phyloP scores from a whole-genome alignment of 2,113 vertebrate species.

The Psephotus haematonotus region DNA sequence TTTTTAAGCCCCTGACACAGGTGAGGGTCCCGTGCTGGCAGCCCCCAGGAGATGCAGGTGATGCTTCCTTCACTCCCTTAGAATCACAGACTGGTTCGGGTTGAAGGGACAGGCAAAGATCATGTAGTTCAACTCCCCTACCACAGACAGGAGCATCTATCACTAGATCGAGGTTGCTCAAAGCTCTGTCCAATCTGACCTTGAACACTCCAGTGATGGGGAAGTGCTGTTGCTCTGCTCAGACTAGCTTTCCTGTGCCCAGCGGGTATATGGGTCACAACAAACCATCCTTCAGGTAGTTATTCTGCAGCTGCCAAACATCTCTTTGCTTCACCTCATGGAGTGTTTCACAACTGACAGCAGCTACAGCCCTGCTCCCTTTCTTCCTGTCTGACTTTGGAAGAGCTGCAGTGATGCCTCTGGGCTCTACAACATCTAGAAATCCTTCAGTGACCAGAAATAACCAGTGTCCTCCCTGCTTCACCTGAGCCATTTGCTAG shows the following conservation, averaged over 20 bases:
- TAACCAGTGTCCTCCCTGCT: not conserved
- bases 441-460: not conserved
- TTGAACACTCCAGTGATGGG: not conserved
- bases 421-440: not conserved
- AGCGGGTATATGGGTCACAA: not conserved
- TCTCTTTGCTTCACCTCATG: not conserved
- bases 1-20: not conserved
- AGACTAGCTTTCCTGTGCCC: not conserved
- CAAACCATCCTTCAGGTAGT: not conserved
- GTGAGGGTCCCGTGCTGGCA: not conserved
- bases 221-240: not conserved
- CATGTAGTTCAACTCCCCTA: not conserved
- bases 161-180: not conserved
- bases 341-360: not conserved
- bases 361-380: not conserved
- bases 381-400: not conserved
- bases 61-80: not conserved
- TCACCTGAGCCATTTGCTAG: not conserved
- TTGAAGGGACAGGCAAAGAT: not conserved
- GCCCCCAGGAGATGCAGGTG: not conserved
- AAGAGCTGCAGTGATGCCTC: not conserved
- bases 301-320: not conserved
- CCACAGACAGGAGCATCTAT: not conserved
- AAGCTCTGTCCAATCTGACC: not conserved
- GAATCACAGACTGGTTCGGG: not conserved